Evolutionary conservation across 1,140 invertebrate species (phyloP).

Genomic region (Ericerus pela): DNA sequence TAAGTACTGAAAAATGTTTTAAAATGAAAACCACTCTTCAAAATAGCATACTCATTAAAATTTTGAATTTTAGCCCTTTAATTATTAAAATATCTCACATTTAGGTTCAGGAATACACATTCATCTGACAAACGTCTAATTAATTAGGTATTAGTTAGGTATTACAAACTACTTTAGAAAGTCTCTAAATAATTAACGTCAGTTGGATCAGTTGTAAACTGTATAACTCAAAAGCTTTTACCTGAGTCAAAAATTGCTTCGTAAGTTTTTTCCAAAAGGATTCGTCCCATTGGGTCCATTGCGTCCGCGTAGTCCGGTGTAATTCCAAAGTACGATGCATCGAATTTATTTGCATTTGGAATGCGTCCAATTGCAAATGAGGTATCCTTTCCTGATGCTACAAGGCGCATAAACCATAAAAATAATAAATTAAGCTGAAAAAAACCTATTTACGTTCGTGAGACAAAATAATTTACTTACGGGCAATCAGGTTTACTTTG

Average conservation of each 20-base stretch:
- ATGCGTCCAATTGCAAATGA: constrained; percentile 62
- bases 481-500: constrained; percentile 44
- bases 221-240: no score
- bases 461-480: constrained; percentile 26
- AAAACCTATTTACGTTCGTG: neutral
- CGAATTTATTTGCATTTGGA: constrained; percentile 62
- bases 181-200: no score
- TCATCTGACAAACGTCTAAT: no score
- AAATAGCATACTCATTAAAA: no score
- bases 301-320: constrained; percentile 66
- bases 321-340: constrained; percentile 66
- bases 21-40: no score
- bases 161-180: no score
- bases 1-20: no score
- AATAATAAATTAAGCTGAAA: neutral
- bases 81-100: no score
- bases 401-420: neutral
- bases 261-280: constrained; percentile 81
- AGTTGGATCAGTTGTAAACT: no score
- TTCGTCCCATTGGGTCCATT: constrained; percentile 87
- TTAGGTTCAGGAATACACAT: no score
- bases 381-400: neutral
- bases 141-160: no score
- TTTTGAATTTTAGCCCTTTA: no score
- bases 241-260: constrained; percentile 91